Evolutionary conservation across 2,113 vertebrate genomes (phyloP).

Genomic region (Pardalotus punctatus): DNA sequence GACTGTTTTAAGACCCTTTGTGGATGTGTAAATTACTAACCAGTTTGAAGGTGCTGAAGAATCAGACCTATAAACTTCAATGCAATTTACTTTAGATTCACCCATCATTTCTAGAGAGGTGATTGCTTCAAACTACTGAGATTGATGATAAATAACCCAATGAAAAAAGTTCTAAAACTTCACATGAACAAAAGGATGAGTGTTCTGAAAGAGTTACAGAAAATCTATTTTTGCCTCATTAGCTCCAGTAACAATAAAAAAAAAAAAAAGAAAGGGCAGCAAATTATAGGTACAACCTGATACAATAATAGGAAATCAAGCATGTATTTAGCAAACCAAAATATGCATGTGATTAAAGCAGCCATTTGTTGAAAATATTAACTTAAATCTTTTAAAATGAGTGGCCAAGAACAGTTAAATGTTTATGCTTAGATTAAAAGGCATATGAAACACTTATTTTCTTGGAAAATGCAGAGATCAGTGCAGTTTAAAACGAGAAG

Average conservation of each 20-base stretch:
- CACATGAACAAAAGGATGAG: neutral
- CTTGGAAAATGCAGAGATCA: neutral
- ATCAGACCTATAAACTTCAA: neutral
- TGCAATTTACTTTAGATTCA: neutral
- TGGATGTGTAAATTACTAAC: neutral
- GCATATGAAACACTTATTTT: neutral
- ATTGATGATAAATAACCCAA: neutral
- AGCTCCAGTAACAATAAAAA: neutral
- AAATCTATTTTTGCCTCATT: neutral
- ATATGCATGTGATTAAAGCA: neutral
- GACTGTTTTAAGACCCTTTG: neutral
- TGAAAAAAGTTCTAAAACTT: neutral
- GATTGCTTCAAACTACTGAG: neutral
- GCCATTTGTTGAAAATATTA: neutral
- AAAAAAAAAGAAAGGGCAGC: neutral
- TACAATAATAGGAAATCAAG: neutral
- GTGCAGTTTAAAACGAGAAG: neutral
- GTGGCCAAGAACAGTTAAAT: neutral
- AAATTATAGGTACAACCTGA: neutral
- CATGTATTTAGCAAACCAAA: neutral
- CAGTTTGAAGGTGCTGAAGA: neutral
- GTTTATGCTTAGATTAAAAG: neutral
- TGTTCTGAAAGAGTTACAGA: neutral
- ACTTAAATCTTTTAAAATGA: neutral
- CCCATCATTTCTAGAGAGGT: neutral